phyloP scores from a whole-genome alignment of 2,888 invertebrate genomes.

The Drosophila dives region DNA sequence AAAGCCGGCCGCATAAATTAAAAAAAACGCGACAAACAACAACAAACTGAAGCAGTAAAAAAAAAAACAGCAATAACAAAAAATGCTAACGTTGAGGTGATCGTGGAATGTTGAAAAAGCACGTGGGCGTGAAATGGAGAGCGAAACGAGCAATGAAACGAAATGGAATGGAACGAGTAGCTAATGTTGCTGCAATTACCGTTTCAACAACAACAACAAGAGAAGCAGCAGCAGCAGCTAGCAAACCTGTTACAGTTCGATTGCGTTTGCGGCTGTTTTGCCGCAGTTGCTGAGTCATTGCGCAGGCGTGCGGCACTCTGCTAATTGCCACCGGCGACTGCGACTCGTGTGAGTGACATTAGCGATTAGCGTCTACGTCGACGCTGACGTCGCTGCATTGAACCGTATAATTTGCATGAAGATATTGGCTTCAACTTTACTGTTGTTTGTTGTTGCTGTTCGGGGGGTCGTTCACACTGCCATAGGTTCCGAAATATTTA shows the following conservation, averaged over 20 bases:
- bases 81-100: slow-evolving; percentile 18
- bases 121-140: slow-evolving; percentile 66
- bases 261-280: slow-evolving; percentile 34
- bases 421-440: slow-evolving; percentile 24
- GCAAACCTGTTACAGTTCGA: slow-evolving; percentile 71
- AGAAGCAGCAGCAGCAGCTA: slow-evolving; percentile 22
- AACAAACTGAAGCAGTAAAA: slow-evolving; percentile 54
- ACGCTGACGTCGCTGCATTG: slow-evolving; percentile 36
- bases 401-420: slow-evolving; percentile 74
- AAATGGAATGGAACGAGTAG: slow-evolving; percentile 61
- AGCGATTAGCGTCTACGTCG: slow-evolving; percentile 65
- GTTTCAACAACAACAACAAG: not conserved
- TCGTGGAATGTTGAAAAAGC: slow-evolving; percentile 33
- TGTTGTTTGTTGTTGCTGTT: slow-evolving; percentile 16
- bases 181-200: slow-evolving; percentile 63
- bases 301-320: slow-evolving; percentile 73
- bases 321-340: slow-evolving; percentile 54
- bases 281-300: slow-evolving; percentile 55
- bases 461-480: slow-evolving; percentile 70
- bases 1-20: slow-evolving; percentile 70
- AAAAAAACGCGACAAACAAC: slow-evolving; percentile 32
- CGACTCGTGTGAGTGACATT: slow-evolving; percentile 75
- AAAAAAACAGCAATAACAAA: slow-evolving; percentile 52
- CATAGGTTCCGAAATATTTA: slow-evolving; percentile 59
- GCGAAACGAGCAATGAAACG: slow-evolving; percentile 57